Percentiles rank a stretch among this genome's conserved stretches.
Conservation (phyloP, 2,113 vertebrate genomes). For the Psophia crepitans region DNA sequence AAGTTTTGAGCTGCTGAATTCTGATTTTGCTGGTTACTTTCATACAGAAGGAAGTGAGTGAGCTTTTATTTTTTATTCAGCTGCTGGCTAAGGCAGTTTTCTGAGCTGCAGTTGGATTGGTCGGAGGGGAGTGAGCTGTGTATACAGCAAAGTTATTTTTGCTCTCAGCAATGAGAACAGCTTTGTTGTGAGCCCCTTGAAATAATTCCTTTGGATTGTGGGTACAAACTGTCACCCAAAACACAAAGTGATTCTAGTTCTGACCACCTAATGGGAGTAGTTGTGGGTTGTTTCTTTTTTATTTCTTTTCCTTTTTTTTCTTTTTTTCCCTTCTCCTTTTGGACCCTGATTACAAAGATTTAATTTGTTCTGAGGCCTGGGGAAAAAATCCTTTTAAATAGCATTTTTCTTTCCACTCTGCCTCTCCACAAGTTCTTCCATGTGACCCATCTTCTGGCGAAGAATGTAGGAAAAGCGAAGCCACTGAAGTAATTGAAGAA, state of each 20-base stretch:
- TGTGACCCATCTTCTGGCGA: slow-evolving; percentile 51
- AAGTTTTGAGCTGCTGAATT: neutral
- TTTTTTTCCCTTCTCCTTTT: neutral
- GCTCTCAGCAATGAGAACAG: neutral
- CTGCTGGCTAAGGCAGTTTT: neutral
- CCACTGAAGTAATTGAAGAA: slow-evolving; percentile 47
- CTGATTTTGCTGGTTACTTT: neutral
- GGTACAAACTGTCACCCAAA: slow-evolving; percentile 43
- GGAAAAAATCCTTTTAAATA: slow-evolving; percentile 8
- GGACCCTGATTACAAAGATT: slow-evolving; percentile 34
- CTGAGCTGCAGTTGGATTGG: neutral
- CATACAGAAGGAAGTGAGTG: neutral
- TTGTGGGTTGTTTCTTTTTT: neutral
- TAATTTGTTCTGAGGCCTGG: slow-evolving; percentile 44
- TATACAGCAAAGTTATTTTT: slow-evolving; percentile 13
- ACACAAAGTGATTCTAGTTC: neutral
- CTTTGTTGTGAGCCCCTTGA: slow-evolving; percentile 34
- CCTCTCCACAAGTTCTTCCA: slow-evolving; percentile 54
- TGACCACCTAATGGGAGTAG: slow-evolving; percentile 34
- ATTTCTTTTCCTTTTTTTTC: neutral
- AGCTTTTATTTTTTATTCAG: neutral
- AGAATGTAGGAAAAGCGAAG: slow-evolving; percentile 40
- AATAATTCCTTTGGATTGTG: slow-evolving; percentile 12
- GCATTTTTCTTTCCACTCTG: slow-evolving; percentile 52
- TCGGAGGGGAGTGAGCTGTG: neutral